Evolutionary conservation across 2,113 vertebrate species (phyloP), one percentile per base, ranked within the genome.

Genomic region (Alexandromys fortis): DNA sequence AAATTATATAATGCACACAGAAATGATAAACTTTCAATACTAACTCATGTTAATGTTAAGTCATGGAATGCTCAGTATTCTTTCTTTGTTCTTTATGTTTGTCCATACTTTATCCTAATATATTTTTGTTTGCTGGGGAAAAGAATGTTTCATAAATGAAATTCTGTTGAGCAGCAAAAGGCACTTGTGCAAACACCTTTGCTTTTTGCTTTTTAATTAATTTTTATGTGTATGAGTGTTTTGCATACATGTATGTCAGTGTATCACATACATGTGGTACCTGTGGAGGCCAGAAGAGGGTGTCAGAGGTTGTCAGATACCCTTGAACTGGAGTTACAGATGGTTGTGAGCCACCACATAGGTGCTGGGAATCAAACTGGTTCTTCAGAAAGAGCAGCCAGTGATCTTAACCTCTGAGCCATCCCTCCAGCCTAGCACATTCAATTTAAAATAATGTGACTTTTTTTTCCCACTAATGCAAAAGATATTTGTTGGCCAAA

Each of bases 141-240:
- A 85, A 55, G 17, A 55, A 22, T 55, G 78, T 47, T 94, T 89
- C 47, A 28, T 70, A 79, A 72, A 75, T 49, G n/a, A 28, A 21
- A 90, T 58, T 90, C 52, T 95, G 16, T 82, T 89, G 86, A 67
- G 47, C 22, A 81, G 28, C n/a, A 67, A 86, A 95, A 79, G 61
- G 82, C 30, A 26, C 28, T 87, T 77, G 8, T 70, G 47, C 58
- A n/a, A 94, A 65, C 49, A 90, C 24, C 63, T 96, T 82, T 77
- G 49, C 38, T 58, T 67, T 33, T 68, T 68, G 1, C 5, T 68
- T 33, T 68, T 68, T 63, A 63, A 28, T 16, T 38, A 17, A 9
- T 63, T 26, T 28, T 63, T 63, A 30, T 63, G 55, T 28, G 22
- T 42, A 63, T 16, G 55, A 42, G 13, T 63, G n/a, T 28, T 83